These are phyloP conservation scores for Halisarca cf. caerulea DNA, from an alignment of 37 sponge, comb jelly and placozoan genomes.

Conservation along the genomic window DNA sequence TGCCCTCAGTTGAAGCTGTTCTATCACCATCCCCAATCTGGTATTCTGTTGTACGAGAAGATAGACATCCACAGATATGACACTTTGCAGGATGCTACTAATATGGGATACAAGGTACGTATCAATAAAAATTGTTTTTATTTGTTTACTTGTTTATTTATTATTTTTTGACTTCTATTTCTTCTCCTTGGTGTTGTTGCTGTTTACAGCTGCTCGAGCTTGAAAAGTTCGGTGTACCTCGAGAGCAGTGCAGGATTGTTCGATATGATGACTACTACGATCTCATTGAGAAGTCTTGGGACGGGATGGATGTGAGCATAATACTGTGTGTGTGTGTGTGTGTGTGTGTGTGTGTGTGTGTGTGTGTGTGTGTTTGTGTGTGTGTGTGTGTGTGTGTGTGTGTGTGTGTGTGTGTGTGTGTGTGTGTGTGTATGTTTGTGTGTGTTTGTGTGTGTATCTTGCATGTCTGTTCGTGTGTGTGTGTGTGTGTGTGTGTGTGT, in stretches of 20 bases:
- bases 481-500: neutral
- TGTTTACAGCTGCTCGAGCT: slow-evolving; percentile 63
- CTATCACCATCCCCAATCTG: slow-evolving; percentile 59
- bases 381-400: too few relatives aligned
- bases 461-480: neutral
- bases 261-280: slow-evolving; percentile 91
- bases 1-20: slow-evolving; percentile 86
- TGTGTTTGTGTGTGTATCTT: neutral
- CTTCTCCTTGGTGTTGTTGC: neutral
- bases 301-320: slow-evolving; percentile 66
- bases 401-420: neutral
- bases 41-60: slow-evolving; percentile 47
- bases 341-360: neutral
- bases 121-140: neutral
- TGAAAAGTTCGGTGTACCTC: slow-evolving; percentile 38
- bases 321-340: neutral
- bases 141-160: neutral
- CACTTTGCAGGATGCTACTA: slow-evolving; percentile 53
- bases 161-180: neutral
- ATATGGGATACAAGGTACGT: slow-evolving; percentile 66
- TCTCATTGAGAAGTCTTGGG: slow-evolving; percentile 85
- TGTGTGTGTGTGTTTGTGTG: neutral
- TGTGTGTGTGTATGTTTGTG: slow-evolving; percentile 19
- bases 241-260: slow-evolving; percentile 82
- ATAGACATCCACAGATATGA: slow-evolving; percentile 80